phyloP scores from a whole-genome alignment of 35 echinoderm and acorn worm genomes.

The Chiridota heheva region DNA sequence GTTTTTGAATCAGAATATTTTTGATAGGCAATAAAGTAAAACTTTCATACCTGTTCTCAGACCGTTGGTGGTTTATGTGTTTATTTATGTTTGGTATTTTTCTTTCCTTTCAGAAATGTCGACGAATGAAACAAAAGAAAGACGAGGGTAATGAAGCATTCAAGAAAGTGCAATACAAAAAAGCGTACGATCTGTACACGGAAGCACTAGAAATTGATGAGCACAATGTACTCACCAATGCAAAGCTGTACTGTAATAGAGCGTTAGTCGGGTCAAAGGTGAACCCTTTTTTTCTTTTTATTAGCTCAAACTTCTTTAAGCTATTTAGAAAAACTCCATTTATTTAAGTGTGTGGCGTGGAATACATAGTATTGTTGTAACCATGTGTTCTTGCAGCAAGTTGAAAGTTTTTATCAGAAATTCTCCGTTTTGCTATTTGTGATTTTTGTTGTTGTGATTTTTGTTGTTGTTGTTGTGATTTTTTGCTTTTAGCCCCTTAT shows the following conservation, averaged over 20 bases:
- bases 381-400: neutral
- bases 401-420: neutral
- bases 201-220: slow-evolving; percentile 82
- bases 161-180: slow-evolving; percentile 65
- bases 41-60: neutral
- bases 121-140: slow-evolving; percentile 81
- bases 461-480: too few species aligned
- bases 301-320: neutral
- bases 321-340: neutral
- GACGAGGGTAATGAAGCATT: slow-evolving; percentile 89
- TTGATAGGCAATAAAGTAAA: too few species aligned
- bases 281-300: neutral
- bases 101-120: slow-evolving; percentile 87
- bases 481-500: too few species aligned
- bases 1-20: too few species aligned
- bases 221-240: slow-evolving; percentile 91
- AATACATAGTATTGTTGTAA: neutral
- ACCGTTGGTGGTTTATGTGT: neutral
- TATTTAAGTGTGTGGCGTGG: too few species aligned
- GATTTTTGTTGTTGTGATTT: too few species aligned
- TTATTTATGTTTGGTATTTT: slow-evolving; percentile 13
- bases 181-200: slow-evolving; percentile 82
- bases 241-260: slow-evolving; percentile 93
- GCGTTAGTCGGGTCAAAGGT: slow-evolving; percentile 87
- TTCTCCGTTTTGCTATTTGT: too few species aligned